Evolutionary conservation across 35 echinoderm and acorn worm species (phyloP).

Genomic region (Nesometra sesokonis): DNA sequence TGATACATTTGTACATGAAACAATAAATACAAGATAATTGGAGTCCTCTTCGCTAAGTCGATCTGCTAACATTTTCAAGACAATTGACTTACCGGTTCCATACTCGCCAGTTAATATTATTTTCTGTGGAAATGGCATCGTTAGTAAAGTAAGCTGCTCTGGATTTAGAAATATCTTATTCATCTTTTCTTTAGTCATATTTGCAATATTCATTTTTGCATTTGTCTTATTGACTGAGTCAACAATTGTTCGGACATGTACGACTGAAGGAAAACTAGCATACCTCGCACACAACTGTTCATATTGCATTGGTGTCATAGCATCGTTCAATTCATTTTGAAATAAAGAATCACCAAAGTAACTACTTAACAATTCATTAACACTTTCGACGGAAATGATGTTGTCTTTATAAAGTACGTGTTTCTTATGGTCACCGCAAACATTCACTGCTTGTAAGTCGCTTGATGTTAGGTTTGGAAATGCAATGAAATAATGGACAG

Average conservation of each 20-base stretch:
- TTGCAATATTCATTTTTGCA: slow-evolving; percentile 21
- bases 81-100: slow-evolving; percentile 38
- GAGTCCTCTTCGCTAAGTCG: not conserved
- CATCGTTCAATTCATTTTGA: not conserved
- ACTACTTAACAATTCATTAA: not conserved
- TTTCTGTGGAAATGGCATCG: not conserved
- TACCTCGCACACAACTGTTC: slow-evolving; percentile 47
- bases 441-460: slow-evolving; percentile 10
- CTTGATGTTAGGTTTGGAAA: slow-evolving; percentile 17
- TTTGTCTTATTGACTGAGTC: slow-evolving; percentile 32
- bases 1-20: slow-evolving; percentile 28
- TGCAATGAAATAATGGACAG: slow-evolving; percentile 12
- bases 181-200: slow-evolving; percentile 4
- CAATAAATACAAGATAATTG: slow-evolving; percentile 11
- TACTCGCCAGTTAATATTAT: slow-evolving; percentile 19
- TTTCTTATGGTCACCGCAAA: slow-evolving; percentile 14
- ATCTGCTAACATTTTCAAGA: slow-evolving; percentile 26
- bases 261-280: slow-evolving; percentile 33
- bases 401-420: not conserved
- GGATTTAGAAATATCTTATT: slow-evolving; percentile 38
- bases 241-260: slow-evolving; percentile 24
- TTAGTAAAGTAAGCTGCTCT: slow-evolving; percentile 14
- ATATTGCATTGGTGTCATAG: slow-evolving; percentile 4
- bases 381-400: not conserved
- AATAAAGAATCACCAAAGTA: not conserved